A percentile compares a stretch with the other conserved stretches of the same genome.
These are phyloP conservation scores for Stictocephala bisonia DNA, from an alignment of 2,888 invertebrate genomes.

Conservation along the genomic window DNA sequence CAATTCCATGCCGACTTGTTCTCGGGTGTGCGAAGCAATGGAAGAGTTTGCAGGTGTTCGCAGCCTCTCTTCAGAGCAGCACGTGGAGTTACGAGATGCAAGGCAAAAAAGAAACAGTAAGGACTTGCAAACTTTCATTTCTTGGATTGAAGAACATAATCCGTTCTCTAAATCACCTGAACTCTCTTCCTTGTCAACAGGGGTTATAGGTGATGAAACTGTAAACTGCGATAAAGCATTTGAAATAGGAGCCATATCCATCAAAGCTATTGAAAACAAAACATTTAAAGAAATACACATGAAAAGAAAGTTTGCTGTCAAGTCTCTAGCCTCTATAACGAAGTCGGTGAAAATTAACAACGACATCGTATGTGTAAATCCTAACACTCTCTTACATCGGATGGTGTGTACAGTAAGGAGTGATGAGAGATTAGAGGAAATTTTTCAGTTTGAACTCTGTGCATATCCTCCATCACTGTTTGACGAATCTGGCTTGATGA, in stretches of 20 bases:
- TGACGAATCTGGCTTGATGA: conserved; percentile 2
- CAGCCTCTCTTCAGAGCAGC: conserved; percentile 51
- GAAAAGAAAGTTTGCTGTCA: no score
- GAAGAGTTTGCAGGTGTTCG: conserved; percentile 47
- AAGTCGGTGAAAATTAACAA: conserved; percentile 6
- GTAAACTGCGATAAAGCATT: conserved; percentile 1
- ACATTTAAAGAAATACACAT: background rate
- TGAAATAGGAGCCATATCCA: no score
- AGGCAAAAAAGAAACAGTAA: background rate
- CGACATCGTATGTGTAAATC: background rate
- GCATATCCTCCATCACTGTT: conserved; percentile 4
- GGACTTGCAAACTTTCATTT: no score
- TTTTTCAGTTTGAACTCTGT: background rate
- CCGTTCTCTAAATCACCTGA: background rate
- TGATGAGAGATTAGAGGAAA: background rate
- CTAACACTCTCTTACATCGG: conserved; percentile 6
- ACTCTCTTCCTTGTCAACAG: background rate
- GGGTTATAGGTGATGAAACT: background rate
- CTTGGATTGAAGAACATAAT: no score
- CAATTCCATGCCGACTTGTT: conserved; percentile 42
- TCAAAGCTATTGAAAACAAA: background rate
- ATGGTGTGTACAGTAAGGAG: background rate
- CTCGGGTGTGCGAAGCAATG: conserved; percentile 47
- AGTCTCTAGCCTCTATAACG: background rate
- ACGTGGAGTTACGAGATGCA: conserved; percentile 51